Conservation (phyloP, 2,888 invertebrate species). For the Acrocyrtus sp. region DNA sequence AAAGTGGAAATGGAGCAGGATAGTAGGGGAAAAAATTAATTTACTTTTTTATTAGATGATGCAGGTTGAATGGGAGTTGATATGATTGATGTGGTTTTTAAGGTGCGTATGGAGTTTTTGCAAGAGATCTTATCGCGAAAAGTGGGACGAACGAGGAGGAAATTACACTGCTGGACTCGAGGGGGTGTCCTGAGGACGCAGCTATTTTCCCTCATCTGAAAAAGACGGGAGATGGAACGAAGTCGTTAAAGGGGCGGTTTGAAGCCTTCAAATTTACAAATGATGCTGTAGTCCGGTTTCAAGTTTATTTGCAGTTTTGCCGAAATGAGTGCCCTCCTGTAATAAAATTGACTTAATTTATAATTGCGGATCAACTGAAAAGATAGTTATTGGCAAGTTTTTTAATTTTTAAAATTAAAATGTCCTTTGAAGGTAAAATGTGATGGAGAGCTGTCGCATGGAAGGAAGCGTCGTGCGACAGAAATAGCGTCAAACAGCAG, state of each 20-base stretch:
- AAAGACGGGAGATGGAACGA: slow-evolving; percentile 62
- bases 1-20: slow-evolving; percentile 55
- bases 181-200: slow-evolving; percentile 80
- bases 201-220: slow-evolving; percentile 65
- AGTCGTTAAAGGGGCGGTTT: slow-evolving; percentile 69
- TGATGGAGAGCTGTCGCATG: slow-evolving; percentile 60
- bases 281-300: slow-evolving; percentile 84
- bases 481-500: not conserved
- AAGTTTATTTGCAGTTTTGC: slow-evolving; percentile 85
- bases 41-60: too few relatives aligned
- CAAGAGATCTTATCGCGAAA: slow-evolving; percentile 82
- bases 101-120: slow-evolving; percentile 71
- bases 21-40: slow-evolving; percentile 26
- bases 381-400: not conserved
- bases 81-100: not conserved
- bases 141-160: slow-evolving; percentile 77
- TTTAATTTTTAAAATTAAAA: slow-evolving; percentile 11
- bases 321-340: slow-evolving; percentile 76
- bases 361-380: not conserved
- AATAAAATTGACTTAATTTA: slow-evolving; percentile 34
- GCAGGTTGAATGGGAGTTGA: not conserved
- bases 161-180: slow-evolving; percentile 78
- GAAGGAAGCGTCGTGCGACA: slow-evolving; percentile 48
- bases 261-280: slow-evolving; percentile 89
- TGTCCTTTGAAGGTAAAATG: slow-evolving; percentile 61